Percentiles rank a stretch among this genome's conserved stretches.
Conservation (phyloP, 2,888 invertebrate genomes). For the Eilema sororculum region DNA sequence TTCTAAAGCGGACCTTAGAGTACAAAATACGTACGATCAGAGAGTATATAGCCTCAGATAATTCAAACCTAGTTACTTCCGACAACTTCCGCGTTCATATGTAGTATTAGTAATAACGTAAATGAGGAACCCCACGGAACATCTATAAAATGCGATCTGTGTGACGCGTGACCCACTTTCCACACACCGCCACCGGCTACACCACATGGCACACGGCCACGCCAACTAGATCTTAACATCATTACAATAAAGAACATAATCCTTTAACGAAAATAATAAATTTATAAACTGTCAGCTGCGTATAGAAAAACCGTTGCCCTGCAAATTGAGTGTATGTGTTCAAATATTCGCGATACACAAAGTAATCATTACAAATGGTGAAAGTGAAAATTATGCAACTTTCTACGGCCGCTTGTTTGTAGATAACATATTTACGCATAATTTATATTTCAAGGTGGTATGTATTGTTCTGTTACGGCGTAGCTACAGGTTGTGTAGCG, state of each 20-base stretch:
- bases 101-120: conserved; percentile 56
- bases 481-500: conserved; percentile 35
- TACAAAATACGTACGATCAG: background rate
- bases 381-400: conserved; percentile 86
- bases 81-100: conserved; percentile 47
- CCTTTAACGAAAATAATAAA: conserved; percentile 51
- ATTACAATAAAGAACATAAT: conserved; percentile 66
- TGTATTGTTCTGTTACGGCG: conserved; percentile 32
- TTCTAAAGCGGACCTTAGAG: background rate
- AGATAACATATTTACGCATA: conserved; percentile 56
- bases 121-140: conserved; percentile 75
- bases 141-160: conserved; percentile 82
- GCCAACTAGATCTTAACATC: conserved; percentile 61
- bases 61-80: conserved; percentile 35
- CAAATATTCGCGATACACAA: conserved; percentile 73
- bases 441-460: conserved; percentile 28
- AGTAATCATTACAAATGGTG: conserved; percentile 74
- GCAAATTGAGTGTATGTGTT: conserved; percentile 70
- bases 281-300: conserved; percentile 61
- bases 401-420: conserved; percentile 70
- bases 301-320: conserved; percentile 67
- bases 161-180: conserved; percentile 85
- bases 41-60: conserved; percentile 12
- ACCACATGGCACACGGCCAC: conserved; percentile 73
- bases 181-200: conserved; percentile 66